phyloP scores from a whole-genome alignment of 2,888 invertebrate species.

The Himalopsyche tibetana region DNA sequence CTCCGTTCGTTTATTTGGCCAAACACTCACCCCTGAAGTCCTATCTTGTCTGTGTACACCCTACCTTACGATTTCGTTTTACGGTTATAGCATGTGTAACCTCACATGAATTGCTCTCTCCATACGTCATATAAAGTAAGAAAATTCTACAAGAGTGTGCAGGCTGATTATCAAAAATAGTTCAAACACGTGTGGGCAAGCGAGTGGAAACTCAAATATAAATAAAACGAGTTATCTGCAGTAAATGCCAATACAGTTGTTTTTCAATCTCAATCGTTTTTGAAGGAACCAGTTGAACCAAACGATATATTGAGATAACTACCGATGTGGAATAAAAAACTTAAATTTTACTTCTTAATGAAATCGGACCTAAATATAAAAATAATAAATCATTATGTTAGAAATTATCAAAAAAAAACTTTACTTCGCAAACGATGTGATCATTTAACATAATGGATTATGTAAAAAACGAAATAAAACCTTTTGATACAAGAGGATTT shows the following conservation, averaged over 20 bases:
- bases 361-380: no score
- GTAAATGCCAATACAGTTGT: neutral
- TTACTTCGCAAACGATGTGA: no score
- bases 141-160: neutral
- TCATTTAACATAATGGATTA: no score
- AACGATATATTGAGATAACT: no score
- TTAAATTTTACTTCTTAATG: no score
- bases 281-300: no score
- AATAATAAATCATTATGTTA: no score
- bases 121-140: conserved; percentile 20
- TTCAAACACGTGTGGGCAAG: neutral
- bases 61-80: conserved; percentile 27
- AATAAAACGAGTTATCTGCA: neutral
- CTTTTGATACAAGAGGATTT: no score
- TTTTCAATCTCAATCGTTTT: no score
- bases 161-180: conserved; percentile 23
- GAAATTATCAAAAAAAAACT: no score
- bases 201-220: neutral
- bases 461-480: no score
- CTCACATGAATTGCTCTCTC: conserved; percentile 10
- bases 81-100: conserved; percentile 31
- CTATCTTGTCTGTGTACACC: neutral
- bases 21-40: conserved; percentile 42
- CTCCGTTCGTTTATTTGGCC: conserved; percentile 47
- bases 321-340: no score